Evolutionary conservation across 2,113 vertebrate species (phyloP).

Genomic region (Lathamus discolor): DNA sequence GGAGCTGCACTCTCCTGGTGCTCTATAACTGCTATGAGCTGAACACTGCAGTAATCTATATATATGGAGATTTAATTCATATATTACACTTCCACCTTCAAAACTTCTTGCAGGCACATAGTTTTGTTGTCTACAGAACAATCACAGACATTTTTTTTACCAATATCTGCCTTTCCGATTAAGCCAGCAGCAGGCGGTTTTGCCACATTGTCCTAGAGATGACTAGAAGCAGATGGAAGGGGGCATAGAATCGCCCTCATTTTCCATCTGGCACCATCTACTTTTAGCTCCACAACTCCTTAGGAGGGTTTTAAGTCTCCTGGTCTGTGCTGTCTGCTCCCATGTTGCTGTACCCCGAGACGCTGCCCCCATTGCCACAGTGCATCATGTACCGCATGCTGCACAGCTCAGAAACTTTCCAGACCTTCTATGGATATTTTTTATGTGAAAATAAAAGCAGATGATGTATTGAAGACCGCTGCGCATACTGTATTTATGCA

Average conservation of each 20-base stretch:
- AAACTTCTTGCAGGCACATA: not conserved
- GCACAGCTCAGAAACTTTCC: not conserved
- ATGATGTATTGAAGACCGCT: not conserved
- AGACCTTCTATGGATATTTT: not conserved
- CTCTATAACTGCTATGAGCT: not conserved
- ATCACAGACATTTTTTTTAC: not conserved
- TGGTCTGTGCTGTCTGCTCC: not conserved
- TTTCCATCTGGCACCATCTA: constrained; percentile 19
- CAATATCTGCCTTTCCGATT: not conserved
- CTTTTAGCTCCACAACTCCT: constrained; percentile 30
- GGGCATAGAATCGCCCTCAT: constrained; percentile 6
- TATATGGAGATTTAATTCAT: not conserved
- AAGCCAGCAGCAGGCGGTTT: not conserved
- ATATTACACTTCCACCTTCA: not conserved
- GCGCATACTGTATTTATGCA: not conserved
- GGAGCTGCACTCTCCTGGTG: rapidly evolving
- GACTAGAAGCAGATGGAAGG: constrained; percentile 36
- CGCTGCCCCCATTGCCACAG: not conserved
- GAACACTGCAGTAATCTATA: not conserved
- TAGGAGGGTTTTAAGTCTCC: not conserved
- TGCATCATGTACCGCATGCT: not conserved
- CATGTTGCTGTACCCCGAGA: not conserved
- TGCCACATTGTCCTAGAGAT: not conserved
- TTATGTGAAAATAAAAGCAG: not conserved
- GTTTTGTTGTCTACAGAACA: not conserved